phyloP scores from a whole-genome alignment of 2,888 invertebrate genomes.

The Leptinotarsa haldemani region DNA sequence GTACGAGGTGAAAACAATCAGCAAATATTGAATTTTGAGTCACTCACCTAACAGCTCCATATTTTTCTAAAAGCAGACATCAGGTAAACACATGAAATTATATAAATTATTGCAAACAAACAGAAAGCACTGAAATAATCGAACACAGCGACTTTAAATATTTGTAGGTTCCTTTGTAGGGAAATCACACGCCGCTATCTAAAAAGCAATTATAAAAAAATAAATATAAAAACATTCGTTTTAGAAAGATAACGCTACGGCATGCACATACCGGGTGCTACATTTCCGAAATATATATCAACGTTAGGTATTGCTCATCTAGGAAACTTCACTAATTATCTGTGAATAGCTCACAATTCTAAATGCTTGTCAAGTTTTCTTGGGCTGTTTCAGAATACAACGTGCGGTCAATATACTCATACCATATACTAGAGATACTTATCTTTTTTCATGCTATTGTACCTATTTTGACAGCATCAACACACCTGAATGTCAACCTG shows the following conservation, averaged over 20 bases:
- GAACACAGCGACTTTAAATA: not conserved
- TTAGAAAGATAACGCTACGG: not conserved
- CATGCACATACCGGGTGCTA: not conserved
- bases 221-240: not conserved
- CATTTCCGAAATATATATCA: not conserved
- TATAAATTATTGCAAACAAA: not conserved
- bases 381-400: no score
- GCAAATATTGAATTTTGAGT: not conserved
- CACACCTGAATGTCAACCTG: no score
- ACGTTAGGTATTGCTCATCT: no score
- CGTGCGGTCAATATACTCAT: no score
- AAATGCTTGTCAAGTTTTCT: no score
- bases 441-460: no score
- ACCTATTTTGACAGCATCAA: no score
- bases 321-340: no score
- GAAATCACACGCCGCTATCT: not conserved
- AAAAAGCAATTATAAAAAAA: not conserved
- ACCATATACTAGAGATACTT: no score
- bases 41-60: slow-evolving; percentile 1
- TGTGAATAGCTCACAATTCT: no score
- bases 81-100: not conserved
- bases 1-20: not conserved
- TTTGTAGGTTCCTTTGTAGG: not conserved
- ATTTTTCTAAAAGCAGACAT: not conserved
- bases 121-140: not conserved